Conservation (phyloP, 2,888 invertebrate species). For the Drosophila yooni region DNA sequence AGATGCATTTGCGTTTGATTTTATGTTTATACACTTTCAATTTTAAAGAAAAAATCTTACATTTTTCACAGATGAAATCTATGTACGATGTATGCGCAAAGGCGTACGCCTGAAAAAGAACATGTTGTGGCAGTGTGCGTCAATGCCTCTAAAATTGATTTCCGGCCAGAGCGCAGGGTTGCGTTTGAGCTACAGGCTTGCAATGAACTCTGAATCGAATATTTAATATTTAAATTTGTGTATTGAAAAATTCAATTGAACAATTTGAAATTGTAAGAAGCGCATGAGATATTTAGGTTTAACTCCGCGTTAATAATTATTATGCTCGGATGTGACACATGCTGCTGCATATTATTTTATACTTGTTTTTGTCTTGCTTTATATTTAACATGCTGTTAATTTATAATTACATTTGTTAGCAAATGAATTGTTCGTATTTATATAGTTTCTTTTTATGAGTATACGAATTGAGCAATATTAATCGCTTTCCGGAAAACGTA, state of each 20-base stretch:
- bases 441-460: conserved; percentile 13
- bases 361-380: conserved; percentile 22
- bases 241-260: background rate
- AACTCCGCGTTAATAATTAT: too few species aligned
- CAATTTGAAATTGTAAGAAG: background rate
- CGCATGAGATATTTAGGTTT: background rate
- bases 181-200: conserved; percentile 53
- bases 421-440: conserved; percentile 30
- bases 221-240: background rate
- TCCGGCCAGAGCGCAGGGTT: conserved; percentile 59
- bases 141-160: conserved; percentile 54
- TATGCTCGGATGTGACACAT: too few species aligned
- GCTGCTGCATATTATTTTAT: conserved; percentile 46
- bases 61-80: conserved; percentile 81
- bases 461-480: conserved; percentile 33
- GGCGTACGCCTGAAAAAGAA: conserved; percentile 85
- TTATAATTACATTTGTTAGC: conserved; percentile 27
- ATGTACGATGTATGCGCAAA: conserved; percentile 84
- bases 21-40: conserved; percentile 44
- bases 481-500: conserved; percentile 25
- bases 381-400: conserved; percentile 42
- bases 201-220: conserved; percentile 30
- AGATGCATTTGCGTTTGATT: conserved; percentile 25
- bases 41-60: conserved; percentile 78
- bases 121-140: conserved; percentile 79